Evolutionary conservation across 2,888 invertebrate genomes (phyloP).

Genomic region (Morinoia aosen): DNA sequence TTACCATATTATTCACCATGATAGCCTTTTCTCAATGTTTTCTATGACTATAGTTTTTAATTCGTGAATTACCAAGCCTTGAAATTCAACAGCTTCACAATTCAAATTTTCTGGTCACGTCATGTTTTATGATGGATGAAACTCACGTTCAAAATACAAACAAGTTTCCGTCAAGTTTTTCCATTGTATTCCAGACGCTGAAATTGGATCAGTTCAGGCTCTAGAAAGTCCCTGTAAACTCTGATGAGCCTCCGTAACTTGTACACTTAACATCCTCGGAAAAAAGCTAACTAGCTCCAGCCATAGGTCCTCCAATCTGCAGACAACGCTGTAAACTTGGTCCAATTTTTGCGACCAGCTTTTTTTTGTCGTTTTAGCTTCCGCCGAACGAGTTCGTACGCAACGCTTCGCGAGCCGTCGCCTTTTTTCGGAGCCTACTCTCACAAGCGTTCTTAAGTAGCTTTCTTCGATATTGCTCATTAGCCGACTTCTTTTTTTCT

Average conservation of each 20-base stretch:
- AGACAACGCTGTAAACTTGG: neutral
- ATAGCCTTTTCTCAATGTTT: no score
- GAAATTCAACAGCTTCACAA: neutral
- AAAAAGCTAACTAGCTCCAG: slow-evolving; percentile 13
- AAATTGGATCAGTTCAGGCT: neutral
- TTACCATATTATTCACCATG: neutral
- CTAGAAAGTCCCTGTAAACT: neutral
- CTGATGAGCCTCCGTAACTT: slow-evolving; percentile 17
- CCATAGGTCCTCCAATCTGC: slow-evolving; percentile 3
- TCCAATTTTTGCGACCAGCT: neutral
- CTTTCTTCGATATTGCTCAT: neutral
- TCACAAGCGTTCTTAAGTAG: neutral
- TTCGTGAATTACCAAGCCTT: neutral
- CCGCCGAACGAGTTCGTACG: neutral
- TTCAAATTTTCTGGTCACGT: neutral
- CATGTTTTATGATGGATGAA: neutral
- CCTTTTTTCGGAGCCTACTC: neutral
- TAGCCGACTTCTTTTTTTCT: no score
- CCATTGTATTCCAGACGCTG: neutral
- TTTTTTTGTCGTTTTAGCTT: neutral
- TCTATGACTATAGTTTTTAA: neutral
- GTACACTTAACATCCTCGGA: neutral
- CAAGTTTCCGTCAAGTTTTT: neutral
- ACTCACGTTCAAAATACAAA: neutral
- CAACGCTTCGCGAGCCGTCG: no score